Conservation (phyloP, 2,797 vertebrate species). For the Pangasius macronema region DNA sequence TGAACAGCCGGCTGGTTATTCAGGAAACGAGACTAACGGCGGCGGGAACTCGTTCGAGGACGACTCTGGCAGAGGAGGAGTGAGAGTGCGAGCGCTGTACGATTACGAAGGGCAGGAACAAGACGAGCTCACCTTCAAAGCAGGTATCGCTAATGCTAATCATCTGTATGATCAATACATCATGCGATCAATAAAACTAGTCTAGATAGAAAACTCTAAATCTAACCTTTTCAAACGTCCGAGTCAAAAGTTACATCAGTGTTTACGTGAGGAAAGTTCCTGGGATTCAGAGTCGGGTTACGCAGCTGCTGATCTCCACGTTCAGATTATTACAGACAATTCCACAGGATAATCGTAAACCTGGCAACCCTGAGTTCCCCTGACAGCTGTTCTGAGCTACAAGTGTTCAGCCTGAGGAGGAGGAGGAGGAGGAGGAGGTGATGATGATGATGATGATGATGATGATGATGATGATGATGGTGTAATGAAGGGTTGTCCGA, state of each 20-base stretch:
- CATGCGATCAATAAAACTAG: not conserved
- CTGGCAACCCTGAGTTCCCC: not conserved
- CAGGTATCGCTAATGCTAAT: slow-evolving; percentile 72
- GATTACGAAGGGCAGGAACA: slow-evolving; percentile 98
- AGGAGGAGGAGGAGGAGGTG: too few species aligned
- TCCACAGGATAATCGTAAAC: too few species aligned
- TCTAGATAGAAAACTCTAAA: not conserved
- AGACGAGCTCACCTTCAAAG: slow-evolving; percentile 96
- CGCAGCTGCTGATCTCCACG: not conserved
- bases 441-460: not conserved
- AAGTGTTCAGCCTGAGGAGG: not conserved
- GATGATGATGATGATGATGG: not conserved
- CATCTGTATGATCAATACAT: not conserved
- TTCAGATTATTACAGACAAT: not conserved
- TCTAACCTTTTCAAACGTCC: not conserved
- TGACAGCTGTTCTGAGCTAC: not conserved
- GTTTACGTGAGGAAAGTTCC: not conserved
- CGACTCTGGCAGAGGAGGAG: slow-evolving; percentile 76
- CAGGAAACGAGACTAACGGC: slow-evolving; percentile 85
- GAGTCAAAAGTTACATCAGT: not conserved
- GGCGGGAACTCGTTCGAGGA: slow-evolving; percentile 92
- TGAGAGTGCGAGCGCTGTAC: slow-evolving; percentile 91
- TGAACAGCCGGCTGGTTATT: slow-evolving; percentile 83
- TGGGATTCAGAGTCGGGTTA: not conserved
- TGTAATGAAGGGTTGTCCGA: not conserved